Evolutionary conservation across 1,140 invertebrate genomes (phyloP).

Genomic region (Cydia amplana): DNA sequence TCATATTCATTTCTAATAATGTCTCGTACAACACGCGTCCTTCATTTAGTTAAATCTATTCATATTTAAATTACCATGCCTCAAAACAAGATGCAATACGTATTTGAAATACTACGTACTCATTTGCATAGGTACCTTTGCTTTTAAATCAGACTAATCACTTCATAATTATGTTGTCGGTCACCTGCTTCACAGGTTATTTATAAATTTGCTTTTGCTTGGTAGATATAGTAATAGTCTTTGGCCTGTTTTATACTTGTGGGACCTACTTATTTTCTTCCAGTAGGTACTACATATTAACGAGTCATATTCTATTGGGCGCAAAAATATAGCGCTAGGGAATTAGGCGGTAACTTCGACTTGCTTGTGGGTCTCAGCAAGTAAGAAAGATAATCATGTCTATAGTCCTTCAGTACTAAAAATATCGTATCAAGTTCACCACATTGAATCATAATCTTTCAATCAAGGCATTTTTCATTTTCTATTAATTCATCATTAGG

Average conservation of each 20-base stretch:
- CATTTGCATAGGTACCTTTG: constrained; percentile 2
- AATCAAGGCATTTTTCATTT: too few relatives aligned
- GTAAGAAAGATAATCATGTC: neutral
- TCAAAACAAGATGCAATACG: constrained; percentile 26
- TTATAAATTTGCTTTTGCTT: neutral
- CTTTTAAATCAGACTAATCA: constrained; percentile 3
- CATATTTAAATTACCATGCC: constrained; percentile 4
- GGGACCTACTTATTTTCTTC: too few relatives aligned
- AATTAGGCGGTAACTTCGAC: neutral
- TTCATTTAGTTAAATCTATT: constrained; percentile 24
- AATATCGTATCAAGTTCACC: too few relatives aligned
- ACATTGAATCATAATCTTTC: too few relatives aligned
- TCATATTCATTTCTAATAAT: constrained; percentile 10
- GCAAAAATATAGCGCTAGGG: neutral
- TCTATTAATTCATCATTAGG: too few relatives aligned
- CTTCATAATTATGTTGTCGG: neutral
- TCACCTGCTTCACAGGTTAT: neutral
- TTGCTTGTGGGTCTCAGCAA: neutral
- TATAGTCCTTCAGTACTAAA: neutral
- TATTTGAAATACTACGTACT: neutral
- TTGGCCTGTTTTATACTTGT: neutral
- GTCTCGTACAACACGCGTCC: neutral
- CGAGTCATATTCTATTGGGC: neutral
- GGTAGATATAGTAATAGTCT: neutral
- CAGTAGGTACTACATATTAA: neutral